Evolutionary conservation across 2,888 invertebrate species (phyloP), one percentile per base, ranked within the genome.

Genomic region (Isotomurus palustris): DNA sequence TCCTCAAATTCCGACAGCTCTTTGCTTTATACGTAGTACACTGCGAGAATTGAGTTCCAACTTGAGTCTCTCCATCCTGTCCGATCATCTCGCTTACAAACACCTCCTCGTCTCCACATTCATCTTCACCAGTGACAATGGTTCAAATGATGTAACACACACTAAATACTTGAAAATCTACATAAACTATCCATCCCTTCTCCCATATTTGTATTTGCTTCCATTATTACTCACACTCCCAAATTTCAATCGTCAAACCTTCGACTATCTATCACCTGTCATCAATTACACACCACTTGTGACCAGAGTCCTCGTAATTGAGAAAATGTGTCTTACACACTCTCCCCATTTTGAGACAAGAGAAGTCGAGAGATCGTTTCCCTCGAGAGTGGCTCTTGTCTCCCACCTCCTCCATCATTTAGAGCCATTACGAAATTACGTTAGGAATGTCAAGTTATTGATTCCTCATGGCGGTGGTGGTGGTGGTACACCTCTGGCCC

Each of bases 1-100:
- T 63, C 58, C 58, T 53, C 49, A 59, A 57, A 61, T 56, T 59
- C 59, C 59, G 52, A 59, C 61, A 58, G 52, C n/a, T 41, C 50
- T 32, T 27, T 38, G 47, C 8, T 32, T 32, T 32, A 14, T 8
- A 32, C 32, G 8, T 32, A 32, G n/a, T n/a, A n/a, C n/a, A n/a
- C n/a, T n/a, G n/a, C n/a, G n/a, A n/a, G n/a, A n/a, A n/a, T n/a
- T n/a, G n/a, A n/a, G n/a, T n/a, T n/a, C n/a, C n/a, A n/a, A n/a
- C n/a, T n/a, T n/a, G n/a, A n/a, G n/a, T n/a, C n/a, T n/a, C n/a
- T n/a, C n/a, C n/a, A n/a, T n/a, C n/a, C n/a, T n/a, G n/a, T n/a
- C n/a, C n/a, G n/a, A n/a, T n/a, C n/a, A n/a, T n/a, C n/a, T n/a
- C n/a, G n/a, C n/a, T n/a, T n/a, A n/a, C n/a, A n/a, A n/a, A n/a